These are phyloP conservation scores for Hydropotes inermis DNA, from an alignment of 2,113 vertebrate genomes.

Conservation along the genomic window DNA sequence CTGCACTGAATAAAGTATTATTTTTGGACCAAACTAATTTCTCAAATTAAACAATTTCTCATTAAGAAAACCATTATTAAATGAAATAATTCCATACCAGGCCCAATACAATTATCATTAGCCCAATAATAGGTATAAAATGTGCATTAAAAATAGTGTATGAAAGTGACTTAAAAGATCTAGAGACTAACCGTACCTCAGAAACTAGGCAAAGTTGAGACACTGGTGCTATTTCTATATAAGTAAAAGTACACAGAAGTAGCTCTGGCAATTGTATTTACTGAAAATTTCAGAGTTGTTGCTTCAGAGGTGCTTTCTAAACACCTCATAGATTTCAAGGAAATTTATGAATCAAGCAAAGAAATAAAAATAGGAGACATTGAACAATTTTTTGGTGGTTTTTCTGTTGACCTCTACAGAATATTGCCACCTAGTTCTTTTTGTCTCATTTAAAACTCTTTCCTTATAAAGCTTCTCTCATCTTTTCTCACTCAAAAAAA, in stretches of 20 bases:
- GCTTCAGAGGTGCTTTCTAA: not conserved
- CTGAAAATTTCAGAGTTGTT: not conserved
- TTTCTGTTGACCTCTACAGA: slow-evolving; percentile 2
- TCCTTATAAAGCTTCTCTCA: slow-evolving; percentile 36
- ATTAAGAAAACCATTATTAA: not conserved
- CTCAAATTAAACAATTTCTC: not conserved
- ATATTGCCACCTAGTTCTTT: not conserved
- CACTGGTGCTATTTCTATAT: not conserved
- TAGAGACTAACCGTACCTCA: not conserved
- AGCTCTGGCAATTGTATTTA: not conserved
- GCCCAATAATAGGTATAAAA: not conserved
- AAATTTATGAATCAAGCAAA: not conserved
- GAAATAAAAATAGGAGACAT: not conserved
- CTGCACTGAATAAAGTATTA: not conserved
- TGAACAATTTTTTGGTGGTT: not conserved
- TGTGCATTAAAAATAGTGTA: not conserved
- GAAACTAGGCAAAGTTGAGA: not conserved
- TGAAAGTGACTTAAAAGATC: not conserved
- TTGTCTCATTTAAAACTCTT: slow-evolving; percentile 32
- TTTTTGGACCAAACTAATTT: not conserved
- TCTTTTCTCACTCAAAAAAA: slow-evolving; percentile 13
- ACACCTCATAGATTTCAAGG: slow-evolving; percentile 11
- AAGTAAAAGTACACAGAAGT: not conserved
- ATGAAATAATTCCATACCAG: not conserved
- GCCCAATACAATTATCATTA: not conserved